Evolutionary conservation across 2,113 vertebrate genomes (phyloP).

Genomic region (Corythornis vintsioides): DNA sequence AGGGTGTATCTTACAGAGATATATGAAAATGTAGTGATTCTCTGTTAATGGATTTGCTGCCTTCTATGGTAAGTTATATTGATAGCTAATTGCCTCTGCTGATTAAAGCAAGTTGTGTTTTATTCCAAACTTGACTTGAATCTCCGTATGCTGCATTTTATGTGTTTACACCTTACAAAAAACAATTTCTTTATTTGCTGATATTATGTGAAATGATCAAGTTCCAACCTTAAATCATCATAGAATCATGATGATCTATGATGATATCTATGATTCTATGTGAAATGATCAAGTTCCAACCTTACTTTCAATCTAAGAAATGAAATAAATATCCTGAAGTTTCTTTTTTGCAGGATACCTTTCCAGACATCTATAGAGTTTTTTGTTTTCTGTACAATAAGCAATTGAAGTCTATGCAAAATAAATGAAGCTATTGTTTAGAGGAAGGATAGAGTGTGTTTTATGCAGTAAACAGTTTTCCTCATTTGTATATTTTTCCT

Average conservation of each 20-base stretch:
- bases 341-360: not conserved
- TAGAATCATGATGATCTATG: no score
- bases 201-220: not conserved
- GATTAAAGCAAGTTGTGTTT: not conserved
- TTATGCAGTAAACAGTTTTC: not conserved
- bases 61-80: not conserved
- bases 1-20: not conserved
- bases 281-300: not conserved
- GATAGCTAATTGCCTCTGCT: not conserved
- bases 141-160: not conserved
- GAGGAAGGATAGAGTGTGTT: not conserved
- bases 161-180: not conserved
- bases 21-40: not conserved
- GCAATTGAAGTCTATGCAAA: not conserved
- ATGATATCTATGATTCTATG: not conserved
- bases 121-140: not conserved
- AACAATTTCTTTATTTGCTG: not conserved
- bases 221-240: not conserved
- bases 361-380: not conserved
- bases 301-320: not conserved
- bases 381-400: not conserved
- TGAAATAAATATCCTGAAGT: not conserved
- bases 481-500: not conserved
- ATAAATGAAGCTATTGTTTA: not conserved
- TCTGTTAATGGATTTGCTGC: not conserved